phyloP scores from a whole-genome alignment of 2,113 vertebrate species.

The Platysteira castanea region DNA sequence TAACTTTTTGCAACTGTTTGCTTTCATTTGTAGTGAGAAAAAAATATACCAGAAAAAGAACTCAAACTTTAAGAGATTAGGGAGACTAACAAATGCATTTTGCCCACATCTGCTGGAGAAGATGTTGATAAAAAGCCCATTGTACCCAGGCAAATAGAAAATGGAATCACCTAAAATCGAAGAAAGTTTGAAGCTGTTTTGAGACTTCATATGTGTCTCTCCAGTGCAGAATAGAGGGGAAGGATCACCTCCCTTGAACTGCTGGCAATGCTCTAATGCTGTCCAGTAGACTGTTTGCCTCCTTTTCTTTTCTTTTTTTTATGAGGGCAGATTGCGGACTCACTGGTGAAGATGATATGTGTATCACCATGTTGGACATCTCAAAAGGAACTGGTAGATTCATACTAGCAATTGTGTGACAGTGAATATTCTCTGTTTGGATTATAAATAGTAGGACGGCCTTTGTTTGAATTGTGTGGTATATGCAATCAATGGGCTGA shows the following conservation, averaged over 20 bases:
- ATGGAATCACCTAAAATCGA: not conserved
- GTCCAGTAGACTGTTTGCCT: not conserved
- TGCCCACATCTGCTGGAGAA: not conserved
- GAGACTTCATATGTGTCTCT: not conserved
- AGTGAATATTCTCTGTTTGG: not conserved
- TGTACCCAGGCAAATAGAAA: not conserved
- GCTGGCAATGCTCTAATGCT: not conserved
- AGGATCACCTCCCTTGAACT: not conserved
- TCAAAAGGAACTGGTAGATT: not conserved
- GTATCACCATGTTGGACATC: not conserved
- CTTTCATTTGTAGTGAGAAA: not conserved
- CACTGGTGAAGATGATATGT: not conserved
- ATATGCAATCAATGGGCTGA: not conserved
- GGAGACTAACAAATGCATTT: not conserved
- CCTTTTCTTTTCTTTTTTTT: not conserved
- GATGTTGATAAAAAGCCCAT: not conserved
- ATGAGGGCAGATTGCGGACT: not conserved
- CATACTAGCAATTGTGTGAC: not conserved
- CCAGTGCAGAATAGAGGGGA: not conserved
- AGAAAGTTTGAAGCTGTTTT: not conserved
- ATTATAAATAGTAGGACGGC: not conserved
- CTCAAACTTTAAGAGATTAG: not conserved
- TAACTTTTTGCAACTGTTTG: not conserved
- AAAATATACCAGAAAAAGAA: not conserved
- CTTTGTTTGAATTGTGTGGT: not conserved